Conservation (phyloP, 2,797 vertebrate species). For the Masticophis lateralis region DNA sequence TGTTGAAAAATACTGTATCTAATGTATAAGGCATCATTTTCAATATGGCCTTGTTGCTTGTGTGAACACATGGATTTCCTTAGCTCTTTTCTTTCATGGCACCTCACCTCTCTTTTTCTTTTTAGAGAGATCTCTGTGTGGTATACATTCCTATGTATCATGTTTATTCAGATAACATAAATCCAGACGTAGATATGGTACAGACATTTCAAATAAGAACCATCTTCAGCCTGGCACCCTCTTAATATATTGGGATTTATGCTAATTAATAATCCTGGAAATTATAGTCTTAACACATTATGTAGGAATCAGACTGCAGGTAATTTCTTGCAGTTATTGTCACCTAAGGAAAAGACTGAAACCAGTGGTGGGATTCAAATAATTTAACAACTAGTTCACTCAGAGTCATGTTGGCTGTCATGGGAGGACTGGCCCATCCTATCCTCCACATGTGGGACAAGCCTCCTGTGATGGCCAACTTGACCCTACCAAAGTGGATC, state of each 20-base stretch:
- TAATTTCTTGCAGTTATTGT: constrained; percentile 11
- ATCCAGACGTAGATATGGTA: constrained; percentile 18
- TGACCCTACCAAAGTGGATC: too few species aligned
- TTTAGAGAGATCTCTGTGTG: neutral
- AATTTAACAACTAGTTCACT: too few species aligned
- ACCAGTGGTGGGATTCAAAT: too few species aligned
- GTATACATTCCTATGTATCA: constrained; percentile 1
- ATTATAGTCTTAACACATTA: neutral
- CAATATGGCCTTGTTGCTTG: constrained; percentile 52
- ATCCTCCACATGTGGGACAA: too few species aligned
- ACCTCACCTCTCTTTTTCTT: neutral
- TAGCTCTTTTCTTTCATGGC: neutral
- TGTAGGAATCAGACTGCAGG: neutral
- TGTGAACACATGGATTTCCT: constrained; percentile 55
- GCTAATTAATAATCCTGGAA: neutral
- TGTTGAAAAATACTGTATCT: neutral
- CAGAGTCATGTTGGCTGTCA: too few species aligned
- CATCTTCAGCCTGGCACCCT: neutral
- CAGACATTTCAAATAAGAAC: neutral
- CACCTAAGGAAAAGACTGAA: neutral
- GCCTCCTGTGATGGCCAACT: too few species aligned
- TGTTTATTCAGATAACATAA: neutral
- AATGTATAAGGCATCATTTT: constrained; percentile 36
- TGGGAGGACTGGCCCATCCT: too few species aligned
- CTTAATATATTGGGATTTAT: neutral